phyloP scores from a whole-genome alignment of 1,140 invertebrate genomes.

The Euwallacea similis region DNA sequence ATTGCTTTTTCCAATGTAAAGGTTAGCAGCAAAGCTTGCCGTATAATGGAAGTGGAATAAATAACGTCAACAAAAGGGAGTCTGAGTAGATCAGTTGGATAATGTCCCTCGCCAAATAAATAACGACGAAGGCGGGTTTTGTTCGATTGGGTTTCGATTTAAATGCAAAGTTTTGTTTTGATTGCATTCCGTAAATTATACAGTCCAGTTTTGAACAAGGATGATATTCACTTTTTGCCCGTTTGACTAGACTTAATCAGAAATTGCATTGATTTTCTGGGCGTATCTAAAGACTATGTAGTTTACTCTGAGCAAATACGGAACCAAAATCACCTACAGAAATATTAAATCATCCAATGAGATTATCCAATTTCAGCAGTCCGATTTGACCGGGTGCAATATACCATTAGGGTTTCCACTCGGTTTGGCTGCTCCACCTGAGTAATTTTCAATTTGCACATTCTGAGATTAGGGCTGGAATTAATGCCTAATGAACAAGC shows the following conservation, averaged over 20 bases:
- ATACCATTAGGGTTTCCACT: conserved; percentile 47
- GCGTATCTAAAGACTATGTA: no score
- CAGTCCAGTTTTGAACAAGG: neutral
- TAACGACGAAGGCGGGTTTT: conserved; percentile 21
- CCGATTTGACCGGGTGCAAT: conserved; percentile 13
- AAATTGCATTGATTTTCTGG: no score
- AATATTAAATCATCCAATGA: conserved; percentile 1
- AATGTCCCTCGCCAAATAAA: conserved; percentile 25
- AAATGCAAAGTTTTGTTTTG: conserved; percentile 14
- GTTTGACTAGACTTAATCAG: no score
- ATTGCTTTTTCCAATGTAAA: conserved; percentile 34
- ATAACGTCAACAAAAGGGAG: conserved; percentile 30
- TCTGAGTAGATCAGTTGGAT: conserved; percentile 32
- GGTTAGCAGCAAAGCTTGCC: conserved; percentile 29
- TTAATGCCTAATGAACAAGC: conserved; percentile 48
- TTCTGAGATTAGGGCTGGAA: conserved; percentile 47
- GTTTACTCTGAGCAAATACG: no score
- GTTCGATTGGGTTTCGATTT: conserved; percentile 22
- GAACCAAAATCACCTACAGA: neutral
- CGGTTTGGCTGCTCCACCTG: conserved; percentile 46
- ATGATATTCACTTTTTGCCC: no score
- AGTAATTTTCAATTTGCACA: conserved; percentile 50
- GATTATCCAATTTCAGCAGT: conserved; percentile 10
- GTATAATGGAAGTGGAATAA: conserved; percentile 28
- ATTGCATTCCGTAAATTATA: conserved; percentile 2